These are phyloP conservation scores for Labrus mixtus DNA, from an alignment of 2,113 vertebrate genomes.

Conservation along the genomic window DNA sequence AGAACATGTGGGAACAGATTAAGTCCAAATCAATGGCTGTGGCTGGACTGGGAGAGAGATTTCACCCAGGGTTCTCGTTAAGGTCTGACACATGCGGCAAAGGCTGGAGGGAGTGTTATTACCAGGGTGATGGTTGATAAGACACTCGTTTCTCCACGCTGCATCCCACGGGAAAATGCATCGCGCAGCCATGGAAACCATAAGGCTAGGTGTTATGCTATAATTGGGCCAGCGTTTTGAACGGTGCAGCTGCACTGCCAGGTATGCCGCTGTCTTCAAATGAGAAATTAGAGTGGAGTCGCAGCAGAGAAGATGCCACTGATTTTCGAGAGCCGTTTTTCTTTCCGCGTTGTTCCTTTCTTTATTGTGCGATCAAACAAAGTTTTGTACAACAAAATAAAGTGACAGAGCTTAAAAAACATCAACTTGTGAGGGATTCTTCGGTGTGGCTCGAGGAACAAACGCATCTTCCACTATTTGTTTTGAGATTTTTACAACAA, in stretches of 20 bases:
- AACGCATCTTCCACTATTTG: not conserved
- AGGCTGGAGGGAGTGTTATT: constrained; percentile 87
- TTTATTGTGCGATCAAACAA: constrained; percentile 40
- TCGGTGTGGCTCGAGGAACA: not conserved
- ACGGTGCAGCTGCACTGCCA: constrained; percentile 84
- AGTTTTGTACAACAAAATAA: constrained; percentile 10
- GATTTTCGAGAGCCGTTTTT: constrained; percentile 53
- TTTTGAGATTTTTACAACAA: not conserved
- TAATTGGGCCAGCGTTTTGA: constrained; percentile 89
- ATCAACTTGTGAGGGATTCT: not conserved
- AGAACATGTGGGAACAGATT: constrained; percentile 85
- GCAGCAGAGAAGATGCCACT: constrained; percentile 49
- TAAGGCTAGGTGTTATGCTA: constrained; percentile 89
- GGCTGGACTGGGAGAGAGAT: constrained; percentile 87
- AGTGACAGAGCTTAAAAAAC: not conserved
- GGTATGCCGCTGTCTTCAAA: constrained; percentile 85
- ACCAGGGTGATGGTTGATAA: constrained; percentile 91
- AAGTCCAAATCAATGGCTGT: constrained; percentile 88
- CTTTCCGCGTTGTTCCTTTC: constrained; percentile 33
- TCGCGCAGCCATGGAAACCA: constrained; percentile 95
- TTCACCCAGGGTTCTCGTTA: constrained; percentile 88
- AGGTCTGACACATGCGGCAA: constrained; percentile 86
- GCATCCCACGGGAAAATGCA: constrained; percentile 89
- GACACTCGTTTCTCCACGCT: constrained; percentile 88
- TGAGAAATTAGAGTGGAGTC: constrained; percentile 83